Conservation (phyloP, 1,140 invertebrate genomes). For the Venturia canescens region DNA sequence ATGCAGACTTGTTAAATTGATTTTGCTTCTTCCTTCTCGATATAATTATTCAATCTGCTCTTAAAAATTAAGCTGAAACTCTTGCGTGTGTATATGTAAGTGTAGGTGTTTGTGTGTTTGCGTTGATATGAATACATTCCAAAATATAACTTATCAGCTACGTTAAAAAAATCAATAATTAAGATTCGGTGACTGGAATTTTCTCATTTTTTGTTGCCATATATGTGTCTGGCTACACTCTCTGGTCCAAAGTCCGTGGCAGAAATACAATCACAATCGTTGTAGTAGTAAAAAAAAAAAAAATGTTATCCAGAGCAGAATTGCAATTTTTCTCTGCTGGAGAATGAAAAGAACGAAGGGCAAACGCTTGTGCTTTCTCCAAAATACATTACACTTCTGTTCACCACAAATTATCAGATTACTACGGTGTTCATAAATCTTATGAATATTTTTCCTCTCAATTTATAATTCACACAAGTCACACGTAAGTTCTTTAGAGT, state of each 20-base stretch:
- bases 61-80: constrained; percentile 41
- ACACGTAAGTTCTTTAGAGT: not conserved
- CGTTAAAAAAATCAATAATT: constrained; percentile 51
- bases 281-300: no score
- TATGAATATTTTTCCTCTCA: constrained; percentile 31
- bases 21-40: not conserved
- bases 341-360: constrained; percentile 57
- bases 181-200: constrained; percentile 61
- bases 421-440: constrained; percentile 36
- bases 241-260: constrained; percentile 61
- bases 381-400: constrained; percentile 57
- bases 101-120: not conserved
- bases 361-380: constrained; percentile 55
- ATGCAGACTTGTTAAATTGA: not conserved
- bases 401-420: constrained; percentile 52
- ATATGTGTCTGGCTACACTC: constrained; percentile 58
- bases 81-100: not conserved
- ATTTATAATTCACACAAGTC: no score
- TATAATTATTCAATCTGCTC: constrained; percentile 24
- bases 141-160: constrained; percentile 29
- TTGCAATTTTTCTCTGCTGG: not conserved
- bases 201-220: constrained; percentile 38
- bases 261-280: constrained; percentile 50
- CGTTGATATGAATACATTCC: constrained; percentile 31
- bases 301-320: no score